These are phyloP conservation scores for Ceratina australensis DNA, from an alignment of 1,140 invertebrate species.

Conservation along the genomic window DNA sequence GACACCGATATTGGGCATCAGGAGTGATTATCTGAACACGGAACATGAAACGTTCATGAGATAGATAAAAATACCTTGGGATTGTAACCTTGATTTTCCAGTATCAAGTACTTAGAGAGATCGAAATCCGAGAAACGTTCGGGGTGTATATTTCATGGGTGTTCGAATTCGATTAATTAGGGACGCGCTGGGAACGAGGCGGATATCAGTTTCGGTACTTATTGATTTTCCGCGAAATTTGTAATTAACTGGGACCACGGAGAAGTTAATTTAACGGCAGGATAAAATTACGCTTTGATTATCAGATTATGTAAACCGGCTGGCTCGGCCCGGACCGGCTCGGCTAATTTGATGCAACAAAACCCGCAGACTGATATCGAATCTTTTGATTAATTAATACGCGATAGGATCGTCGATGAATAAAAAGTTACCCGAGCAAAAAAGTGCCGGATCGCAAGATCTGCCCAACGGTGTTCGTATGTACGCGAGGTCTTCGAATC, in stretches of 20 bases:
- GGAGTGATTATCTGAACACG: too few relatives aligned
- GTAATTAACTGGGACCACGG: conserved; percentile 9
- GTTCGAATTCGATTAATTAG: conserved; percentile 18
- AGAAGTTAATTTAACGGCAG: conserved; percentile 10
- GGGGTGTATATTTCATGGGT: not conserved
- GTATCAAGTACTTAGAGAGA: not conserved
- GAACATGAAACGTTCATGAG: not conserved
- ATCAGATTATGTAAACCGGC: not conserved
- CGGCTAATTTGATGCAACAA: conserved; percentile 1
- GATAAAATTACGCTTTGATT: conserved; percentile 19
- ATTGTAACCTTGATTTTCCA: not conserved
- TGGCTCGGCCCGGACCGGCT: too few relatives aligned
- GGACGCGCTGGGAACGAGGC: too few relatives aligned
- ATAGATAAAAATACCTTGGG: too few relatives aligned
- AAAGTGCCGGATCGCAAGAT: too few relatives aligned
- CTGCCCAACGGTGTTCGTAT: too few relatives aligned
- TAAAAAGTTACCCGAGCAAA: not conserved
- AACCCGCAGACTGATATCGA: not conserved
- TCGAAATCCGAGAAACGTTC: not conserved
- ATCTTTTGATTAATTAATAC: not conserved
- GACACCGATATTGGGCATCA: too few relatives aligned
- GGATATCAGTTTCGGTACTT: conserved; percentile 2
- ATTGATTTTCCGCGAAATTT: conserved; percentile 24
- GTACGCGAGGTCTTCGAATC: too few relatives aligned
- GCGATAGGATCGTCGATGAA: not conserved